Percentiles rank a stretch among this genome's conserved stretches.
These are phyloP conservation scores for Ondatra zibethicus DNA, from an alignment of 2,113 vertebrate species.

Conservation along the genomic window DNA sequence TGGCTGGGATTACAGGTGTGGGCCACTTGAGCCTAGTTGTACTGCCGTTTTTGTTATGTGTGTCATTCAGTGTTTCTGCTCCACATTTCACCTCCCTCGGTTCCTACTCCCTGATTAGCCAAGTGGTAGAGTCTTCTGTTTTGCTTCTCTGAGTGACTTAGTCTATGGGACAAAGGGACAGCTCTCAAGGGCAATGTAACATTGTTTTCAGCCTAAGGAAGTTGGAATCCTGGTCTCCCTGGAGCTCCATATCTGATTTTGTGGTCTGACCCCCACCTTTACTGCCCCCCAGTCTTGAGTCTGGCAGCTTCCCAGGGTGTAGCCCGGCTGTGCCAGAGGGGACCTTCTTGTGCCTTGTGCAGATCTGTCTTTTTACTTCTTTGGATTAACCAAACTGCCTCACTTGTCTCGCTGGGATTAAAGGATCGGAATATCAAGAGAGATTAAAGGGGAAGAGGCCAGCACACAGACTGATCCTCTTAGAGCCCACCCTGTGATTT, in stretches of 20 bases:
- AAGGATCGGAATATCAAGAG: constrained; percentile 87
- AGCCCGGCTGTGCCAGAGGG: background rate
- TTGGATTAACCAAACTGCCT: constrained; percentile 77
- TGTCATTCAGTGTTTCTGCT: constrained; percentile 26
- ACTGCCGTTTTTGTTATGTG: background rate
- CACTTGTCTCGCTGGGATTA: constrained; percentile 84
- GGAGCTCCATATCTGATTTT: constrained; percentile 10
- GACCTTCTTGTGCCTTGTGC: constrained; percentile 31
- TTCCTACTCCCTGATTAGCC: background rate
- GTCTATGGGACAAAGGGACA: constrained; percentile 40
- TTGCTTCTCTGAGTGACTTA: constrained; percentile 32
- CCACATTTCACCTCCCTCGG: background rate
- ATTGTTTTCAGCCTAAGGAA: background rate
- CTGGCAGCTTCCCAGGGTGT: constrained; percentile 6
- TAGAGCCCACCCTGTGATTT: constrained; percentile 82
- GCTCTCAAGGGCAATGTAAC: background rate
- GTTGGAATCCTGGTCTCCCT: background rate
- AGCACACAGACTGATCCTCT: constrained; percentile 86
- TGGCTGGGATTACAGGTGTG: background rate
- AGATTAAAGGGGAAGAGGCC: constrained; percentile 87
- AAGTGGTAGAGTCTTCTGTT: constrained; percentile 1
- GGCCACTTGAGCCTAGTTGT: background rate
- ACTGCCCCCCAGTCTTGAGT: background rate
- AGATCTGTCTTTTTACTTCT: constrained; percentile 72
- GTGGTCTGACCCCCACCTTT: background rate